A percentile compares a stretch with the other conserved stretches of the same genome.
These are phyloP conservation scores for Diadumene lineata DNA, from an alignment of 92 coral and sea anemone species.

Conservation along the genomic window DNA sequence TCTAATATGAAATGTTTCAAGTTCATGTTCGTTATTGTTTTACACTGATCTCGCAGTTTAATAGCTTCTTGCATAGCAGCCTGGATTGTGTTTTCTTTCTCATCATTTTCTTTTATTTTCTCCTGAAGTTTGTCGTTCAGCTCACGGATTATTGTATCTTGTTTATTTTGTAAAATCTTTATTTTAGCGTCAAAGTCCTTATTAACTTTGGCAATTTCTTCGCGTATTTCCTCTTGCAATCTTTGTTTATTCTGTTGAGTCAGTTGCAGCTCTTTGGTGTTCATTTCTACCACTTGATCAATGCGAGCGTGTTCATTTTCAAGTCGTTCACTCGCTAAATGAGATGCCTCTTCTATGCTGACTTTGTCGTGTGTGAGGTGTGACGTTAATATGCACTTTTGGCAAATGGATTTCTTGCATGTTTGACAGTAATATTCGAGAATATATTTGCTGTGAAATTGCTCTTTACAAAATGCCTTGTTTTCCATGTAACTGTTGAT, in stretches of 20 bases:
- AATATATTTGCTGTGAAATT: conserved; percentile 12
- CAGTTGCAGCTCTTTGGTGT: not conserved
- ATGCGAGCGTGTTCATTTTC: not conserved
- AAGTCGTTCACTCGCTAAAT: not conserved
- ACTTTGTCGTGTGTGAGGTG: not conserved
- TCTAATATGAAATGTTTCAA: not conserved
- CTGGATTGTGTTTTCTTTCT: not conserved
- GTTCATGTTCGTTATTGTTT: not conserved
- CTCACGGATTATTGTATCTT: not conserved
- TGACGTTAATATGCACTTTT: not conserved
- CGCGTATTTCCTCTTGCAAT: not conserved
- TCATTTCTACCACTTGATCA: not conserved
- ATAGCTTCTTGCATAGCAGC: not conserved
- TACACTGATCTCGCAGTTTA: not conserved
- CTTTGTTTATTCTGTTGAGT: not conserved
- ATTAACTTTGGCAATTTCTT: not conserved
- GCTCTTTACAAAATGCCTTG: not conserved
- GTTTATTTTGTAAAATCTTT: not conserved
- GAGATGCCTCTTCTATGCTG: conserved; percentile 6
- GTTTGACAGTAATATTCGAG: conserved; percentile 10
- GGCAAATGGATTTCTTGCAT: not conserved
- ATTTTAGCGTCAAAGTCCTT: too few species aligned
- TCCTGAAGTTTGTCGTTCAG: not conserved
- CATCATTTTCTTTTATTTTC: not conserved
- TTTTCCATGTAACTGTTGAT: not conserved